Evolutionary conservation across 2,797 vertebrate genomes (phyloP).

Genomic region (Clarias pachynema): DNA sequence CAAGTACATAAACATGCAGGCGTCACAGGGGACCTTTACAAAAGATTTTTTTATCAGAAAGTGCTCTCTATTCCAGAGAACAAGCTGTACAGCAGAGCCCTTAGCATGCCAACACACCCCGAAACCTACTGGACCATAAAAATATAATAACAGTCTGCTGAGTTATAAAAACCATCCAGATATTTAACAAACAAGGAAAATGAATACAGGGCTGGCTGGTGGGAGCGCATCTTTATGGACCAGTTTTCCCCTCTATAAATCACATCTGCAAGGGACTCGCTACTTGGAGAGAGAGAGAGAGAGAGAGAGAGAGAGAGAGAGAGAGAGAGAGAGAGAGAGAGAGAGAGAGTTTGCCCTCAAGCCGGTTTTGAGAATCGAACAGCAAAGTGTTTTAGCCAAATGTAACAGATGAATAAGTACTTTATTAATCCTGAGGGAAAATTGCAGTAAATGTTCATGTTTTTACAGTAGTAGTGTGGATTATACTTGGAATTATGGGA

Average conservation of each 20-base stretch:
- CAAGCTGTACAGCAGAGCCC: neutral
- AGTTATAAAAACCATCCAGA: neutral
- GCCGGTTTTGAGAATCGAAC: neutral
- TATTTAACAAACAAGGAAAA: neutral
- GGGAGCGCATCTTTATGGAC: neutral
- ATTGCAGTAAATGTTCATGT: neutral
- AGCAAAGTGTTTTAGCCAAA: neutral
- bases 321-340: neutral
- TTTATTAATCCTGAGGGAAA: neutral
- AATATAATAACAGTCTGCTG: neutral
- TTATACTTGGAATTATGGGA: neutral
- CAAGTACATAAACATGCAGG: conserved; percentile 19
- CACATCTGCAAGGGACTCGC: neutral
- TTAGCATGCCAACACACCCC: neutral
- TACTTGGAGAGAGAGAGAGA: neutral
- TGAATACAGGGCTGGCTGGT: neutral
- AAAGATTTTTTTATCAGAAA: neutral
- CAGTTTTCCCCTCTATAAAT: neutral
- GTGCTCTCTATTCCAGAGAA: neutral
- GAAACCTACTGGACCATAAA: neutral
- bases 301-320: no score
- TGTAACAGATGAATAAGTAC: neutral
- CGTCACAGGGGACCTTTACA: neutral
- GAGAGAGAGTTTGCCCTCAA: neutral
- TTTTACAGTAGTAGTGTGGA: neutral